phyloP scores from a whole-genome alignment of 2,888 invertebrate species.

The Lepidochitona cinerea region DNA sequence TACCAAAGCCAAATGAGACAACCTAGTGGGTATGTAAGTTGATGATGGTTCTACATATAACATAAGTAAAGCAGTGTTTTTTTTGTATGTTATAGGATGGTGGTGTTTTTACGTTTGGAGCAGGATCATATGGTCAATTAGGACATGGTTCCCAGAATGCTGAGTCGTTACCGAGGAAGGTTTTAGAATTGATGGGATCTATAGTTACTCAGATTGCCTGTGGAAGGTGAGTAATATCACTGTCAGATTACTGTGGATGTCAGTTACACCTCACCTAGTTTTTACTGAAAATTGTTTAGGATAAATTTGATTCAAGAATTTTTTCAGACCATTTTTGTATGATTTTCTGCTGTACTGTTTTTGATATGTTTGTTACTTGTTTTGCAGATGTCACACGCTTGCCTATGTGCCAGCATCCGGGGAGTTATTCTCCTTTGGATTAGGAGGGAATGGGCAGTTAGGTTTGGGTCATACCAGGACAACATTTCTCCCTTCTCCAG shows the following conservation, averaged over 20 bases:
- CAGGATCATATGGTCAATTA: slow-evolving; percentile 91
- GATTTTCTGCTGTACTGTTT: too few relatives aligned
- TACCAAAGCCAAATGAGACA: too few relatives aligned
- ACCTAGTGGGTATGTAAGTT: too few relatives aligned
- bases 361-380: too few relatives aligned
- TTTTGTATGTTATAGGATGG: slow-evolving; percentile 82
- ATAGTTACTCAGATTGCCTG: slow-evolving; percentile 83
- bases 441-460: slow-evolving; percentile 91
- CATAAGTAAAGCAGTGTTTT: too few relatives aligned
- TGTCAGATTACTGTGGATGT: too few relatives aligned
- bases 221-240: slow-evolving; percentile 77
- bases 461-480: slow-evolving; percentile 74
- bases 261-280: too few relatives aligned
- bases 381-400: slow-evolving; percentile 82
- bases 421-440: slow-evolving; percentile 89
- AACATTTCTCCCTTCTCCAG: slow-evolving; percentile 75
- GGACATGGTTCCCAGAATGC: slow-evolving; percentile 87
- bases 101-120: slow-evolving; percentile 94
- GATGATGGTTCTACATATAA: too few relatives aligned
- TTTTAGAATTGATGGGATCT: slow-evolving; percentile 94
- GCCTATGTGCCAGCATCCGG: slow-evolving; percentile 85
- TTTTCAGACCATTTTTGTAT: too few relatives aligned
- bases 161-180: slow-evolving; percentile 90
- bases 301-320: too few relatives aligned
- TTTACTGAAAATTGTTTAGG: too few relatives aligned